Percentiles rank a stretch among this genome's conserved stretches.
phyloP scores from a whole-genome alignment of 2,888 invertebrate species.

The Drosophila kokeensis region DNA sequence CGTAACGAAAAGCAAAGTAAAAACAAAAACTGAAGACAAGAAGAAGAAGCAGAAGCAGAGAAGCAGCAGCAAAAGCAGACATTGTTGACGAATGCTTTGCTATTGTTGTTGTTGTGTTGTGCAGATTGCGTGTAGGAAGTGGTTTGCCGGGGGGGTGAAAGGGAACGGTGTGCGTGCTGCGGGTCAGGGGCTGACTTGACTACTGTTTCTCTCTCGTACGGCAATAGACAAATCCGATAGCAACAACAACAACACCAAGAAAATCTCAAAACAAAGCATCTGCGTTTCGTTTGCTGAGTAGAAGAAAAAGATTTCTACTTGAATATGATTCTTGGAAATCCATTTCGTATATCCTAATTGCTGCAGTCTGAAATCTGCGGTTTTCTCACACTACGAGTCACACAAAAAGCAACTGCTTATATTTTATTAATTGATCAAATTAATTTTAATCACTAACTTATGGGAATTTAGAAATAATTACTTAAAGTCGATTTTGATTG shows the following conservation, averaged over 20 bases:
- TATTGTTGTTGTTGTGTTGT: conserved; percentile 39
- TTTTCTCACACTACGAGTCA: background rate
- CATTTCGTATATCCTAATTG: conserved; percentile 2
- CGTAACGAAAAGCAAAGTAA: conserved; percentile 75
- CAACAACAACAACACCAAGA: background rate
- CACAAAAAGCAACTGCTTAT: background rate
- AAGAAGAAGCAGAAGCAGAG: conserved; percentile 43
- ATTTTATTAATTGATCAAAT: background rate
- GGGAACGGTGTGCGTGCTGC: conserved; percentile 32
- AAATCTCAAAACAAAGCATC: conserved; percentile 3
- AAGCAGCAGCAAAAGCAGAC: conserved; percentile 23
- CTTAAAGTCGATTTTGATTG: background rate
- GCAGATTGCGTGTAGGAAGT: conserved; percentile 15
- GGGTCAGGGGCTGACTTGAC: conserved; percentile 39
- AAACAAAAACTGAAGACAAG: conserved; percentile 76
- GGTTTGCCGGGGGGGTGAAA: background rate
- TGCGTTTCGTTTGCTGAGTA: conserved; percentile 2
- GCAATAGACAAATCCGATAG: conserved; percentile 12
- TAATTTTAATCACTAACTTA: background rate
- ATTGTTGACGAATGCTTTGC: conserved; percentile 29
- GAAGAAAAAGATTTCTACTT: conserved; percentile 3
- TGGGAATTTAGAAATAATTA: background rate
- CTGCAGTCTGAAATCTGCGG: background rate
- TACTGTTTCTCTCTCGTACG: conserved; percentile 5
- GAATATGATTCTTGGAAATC: conserved; percentile 15